Evolutionary conservation across 2,888 invertebrate species (phyloP).

Genomic region (Caenorhabditis doughertyi): DNA sequence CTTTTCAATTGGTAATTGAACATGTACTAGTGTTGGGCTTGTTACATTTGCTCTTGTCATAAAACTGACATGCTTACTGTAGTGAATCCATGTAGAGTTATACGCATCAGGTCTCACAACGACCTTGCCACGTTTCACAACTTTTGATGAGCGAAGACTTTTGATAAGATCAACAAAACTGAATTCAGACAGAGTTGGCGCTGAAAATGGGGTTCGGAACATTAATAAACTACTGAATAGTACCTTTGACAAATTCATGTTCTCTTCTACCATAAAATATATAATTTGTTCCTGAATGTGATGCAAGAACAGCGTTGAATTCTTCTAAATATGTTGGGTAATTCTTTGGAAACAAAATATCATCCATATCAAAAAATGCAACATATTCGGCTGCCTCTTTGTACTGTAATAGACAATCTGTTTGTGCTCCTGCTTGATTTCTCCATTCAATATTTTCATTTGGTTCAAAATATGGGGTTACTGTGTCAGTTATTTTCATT

Average conservation of each 20-base stretch:
- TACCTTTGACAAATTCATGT: conserved; percentile 43
- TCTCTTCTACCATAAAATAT: conserved; percentile 35
- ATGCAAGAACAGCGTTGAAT: conserved; percentile 14
- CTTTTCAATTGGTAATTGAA: conserved; percentile 30
- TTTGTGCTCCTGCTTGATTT: conserved; percentile 70
- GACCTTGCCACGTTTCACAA: conserved; percentile 23
- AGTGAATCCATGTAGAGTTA: conserved; percentile 43
- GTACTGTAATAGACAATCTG: conserved; percentile 67
- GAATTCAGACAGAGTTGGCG: conserved; percentile 21
- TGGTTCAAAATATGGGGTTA: conserved; percentile 8
- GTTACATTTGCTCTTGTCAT: too few relatives aligned
- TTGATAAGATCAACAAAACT: conserved; percentile 4
- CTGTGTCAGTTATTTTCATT: neutral
- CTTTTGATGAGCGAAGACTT: conserved; percentile 8
- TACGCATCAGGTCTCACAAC: conserved; percentile 22
- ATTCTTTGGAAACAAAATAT: conserved; percentile 62
- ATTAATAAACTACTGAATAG: neutral
- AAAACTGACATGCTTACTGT: conserved; percentile 24
- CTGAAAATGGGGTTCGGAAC: conserved; percentile 2
- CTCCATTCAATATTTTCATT: conserved; percentile 56
- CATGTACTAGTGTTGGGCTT: conserved; percentile 21
- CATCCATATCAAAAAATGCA: conserved; percentile 69
- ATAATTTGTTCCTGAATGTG: neutral
- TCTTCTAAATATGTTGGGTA: conserved; percentile 62
- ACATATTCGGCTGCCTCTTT: conserved; percentile 66